Conservation (phyloP, 2,113 vertebrate genomes). For the Pantherophis guttatus region DNA sequence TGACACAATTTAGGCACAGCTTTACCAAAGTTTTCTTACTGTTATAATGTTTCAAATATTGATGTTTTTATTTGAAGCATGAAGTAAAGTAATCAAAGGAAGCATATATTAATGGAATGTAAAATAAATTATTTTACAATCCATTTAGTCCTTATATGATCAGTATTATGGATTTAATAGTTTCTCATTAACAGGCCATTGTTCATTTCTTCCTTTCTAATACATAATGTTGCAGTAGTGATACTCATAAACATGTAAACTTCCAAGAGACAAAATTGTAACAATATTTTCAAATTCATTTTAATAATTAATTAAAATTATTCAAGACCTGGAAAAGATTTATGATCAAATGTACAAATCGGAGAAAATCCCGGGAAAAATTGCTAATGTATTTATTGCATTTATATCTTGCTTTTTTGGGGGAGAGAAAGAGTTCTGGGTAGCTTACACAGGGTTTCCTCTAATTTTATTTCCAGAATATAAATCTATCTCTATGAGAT, state of each 20-base stretch:
- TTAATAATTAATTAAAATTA: background rate
- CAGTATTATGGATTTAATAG: background rate
- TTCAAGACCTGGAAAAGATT: background rate
- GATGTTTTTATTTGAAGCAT: background rate
- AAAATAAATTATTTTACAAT: background rate
- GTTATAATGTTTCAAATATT: background rate
- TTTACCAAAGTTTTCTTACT: background rate
- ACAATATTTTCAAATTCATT: background rate
- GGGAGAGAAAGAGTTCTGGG: background rate
- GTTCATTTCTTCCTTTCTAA: background rate
- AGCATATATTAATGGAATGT: background rate
- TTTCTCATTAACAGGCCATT: background rate
- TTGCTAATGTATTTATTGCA: background rate
- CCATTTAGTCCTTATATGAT: background rate
- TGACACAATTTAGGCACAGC: constrained; percentile 22
- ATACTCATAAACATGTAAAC: background rate
- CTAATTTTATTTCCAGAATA: background rate
- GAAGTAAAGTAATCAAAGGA: background rate
- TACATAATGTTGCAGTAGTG: too few relatives aligned
- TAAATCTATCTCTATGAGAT: background rate
- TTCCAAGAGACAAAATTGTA: background rate
- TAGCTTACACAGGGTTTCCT: background rate
- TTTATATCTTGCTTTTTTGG: background rate
- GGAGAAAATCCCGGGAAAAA: background rate
- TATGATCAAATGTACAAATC: background rate